Evolutionary conservation across 2,797 vertebrate species (phyloP).

Genomic region (Furcifer pardalis): DNA sequence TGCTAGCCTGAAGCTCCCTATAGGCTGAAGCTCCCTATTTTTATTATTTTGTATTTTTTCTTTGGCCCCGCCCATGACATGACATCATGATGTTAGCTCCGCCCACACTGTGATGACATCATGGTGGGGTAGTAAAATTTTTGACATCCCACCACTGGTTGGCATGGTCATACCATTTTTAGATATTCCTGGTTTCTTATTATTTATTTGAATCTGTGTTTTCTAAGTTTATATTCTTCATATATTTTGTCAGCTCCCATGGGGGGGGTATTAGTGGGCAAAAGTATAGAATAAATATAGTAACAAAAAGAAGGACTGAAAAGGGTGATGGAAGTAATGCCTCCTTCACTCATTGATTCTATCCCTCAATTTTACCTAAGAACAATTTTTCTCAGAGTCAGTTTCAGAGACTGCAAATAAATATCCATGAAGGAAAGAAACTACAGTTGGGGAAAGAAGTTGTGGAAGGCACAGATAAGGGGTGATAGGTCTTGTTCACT

Average conservation of each 20-base stretch:
- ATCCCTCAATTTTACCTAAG: neutral
- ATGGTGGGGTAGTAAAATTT: too few relatives aligned
- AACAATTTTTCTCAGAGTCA: neutral
- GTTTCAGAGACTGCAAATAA: neutral
- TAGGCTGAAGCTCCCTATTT: too few relatives aligned
- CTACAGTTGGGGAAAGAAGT: neutral
- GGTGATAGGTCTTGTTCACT: too few relatives aligned
- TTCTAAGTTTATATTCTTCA: neutral
- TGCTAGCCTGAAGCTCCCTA: too few relatives aligned
- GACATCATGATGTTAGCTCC: too few relatives aligned
- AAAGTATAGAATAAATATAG: neutral
- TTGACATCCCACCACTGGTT: too few relatives aligned
- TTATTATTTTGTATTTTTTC: too few relatives aligned
- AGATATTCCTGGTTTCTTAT: neutral
- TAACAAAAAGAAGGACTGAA: neutral
- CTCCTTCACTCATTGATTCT: neutral
- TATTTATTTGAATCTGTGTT: neutral
- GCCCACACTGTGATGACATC: too few relatives aligned
- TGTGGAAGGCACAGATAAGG: neutral
- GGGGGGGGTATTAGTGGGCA: neutral
- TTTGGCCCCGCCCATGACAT: too few relatives aligned
- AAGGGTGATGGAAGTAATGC: accelerated
- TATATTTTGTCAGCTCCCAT: neutral
- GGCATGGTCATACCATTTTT: neutral
- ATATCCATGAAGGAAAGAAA: neutral